A percentile compares a stretch with the other conserved stretches of the same genome.
Evolutionary conservation across 2,888 invertebrate species (phyloP).

Genomic region (Eupithecia dodoneata): DNA sequence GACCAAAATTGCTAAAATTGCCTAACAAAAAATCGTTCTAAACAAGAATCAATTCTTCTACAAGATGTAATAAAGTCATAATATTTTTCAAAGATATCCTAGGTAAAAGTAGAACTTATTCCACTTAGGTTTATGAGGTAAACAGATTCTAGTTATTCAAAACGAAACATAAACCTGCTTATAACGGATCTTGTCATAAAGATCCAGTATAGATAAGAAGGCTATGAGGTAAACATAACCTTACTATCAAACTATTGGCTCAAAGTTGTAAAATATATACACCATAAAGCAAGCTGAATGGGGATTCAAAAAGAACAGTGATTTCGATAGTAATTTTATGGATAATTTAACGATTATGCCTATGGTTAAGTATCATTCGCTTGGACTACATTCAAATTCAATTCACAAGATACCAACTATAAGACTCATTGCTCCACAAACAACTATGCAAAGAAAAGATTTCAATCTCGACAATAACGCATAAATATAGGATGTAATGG

Average conservation of each 20-base stretch:
- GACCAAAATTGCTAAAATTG: too few relatives aligned
- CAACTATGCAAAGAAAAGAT: constrained; percentile 22
- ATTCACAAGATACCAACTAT: neutral
- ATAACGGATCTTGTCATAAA: constrained; percentile 9
- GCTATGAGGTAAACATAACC: neutral
- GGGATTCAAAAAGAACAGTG: constrained; percentile 15
- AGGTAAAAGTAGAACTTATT: neutral
- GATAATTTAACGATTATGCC: constrained; percentile 2
- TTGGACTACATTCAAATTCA: neutral
- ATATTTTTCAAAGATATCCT: too few relatives aligned
- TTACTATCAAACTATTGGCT: neutral
- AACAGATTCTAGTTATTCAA: neutral
- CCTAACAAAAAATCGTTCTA: too few relatives aligned
- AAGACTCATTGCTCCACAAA: neutral
- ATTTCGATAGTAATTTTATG: constrained; percentile 19
- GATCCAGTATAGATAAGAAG: neutral
- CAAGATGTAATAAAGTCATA: too few relatives aligned
- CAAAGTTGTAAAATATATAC: constrained; percentile 3
- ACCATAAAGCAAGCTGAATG: constrained; percentile 7
- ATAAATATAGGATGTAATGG: constrained; percentile 36
- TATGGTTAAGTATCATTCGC: neutral
- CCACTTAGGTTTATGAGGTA: neutral
- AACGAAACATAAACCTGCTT: neutral
- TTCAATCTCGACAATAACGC: constrained; percentile 30
- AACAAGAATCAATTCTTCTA: too few relatives aligned